Evolutionary conservation across 2,113 vertebrate genomes (phyloP).

Genomic region (Eleginops maclovinus): DNA sequence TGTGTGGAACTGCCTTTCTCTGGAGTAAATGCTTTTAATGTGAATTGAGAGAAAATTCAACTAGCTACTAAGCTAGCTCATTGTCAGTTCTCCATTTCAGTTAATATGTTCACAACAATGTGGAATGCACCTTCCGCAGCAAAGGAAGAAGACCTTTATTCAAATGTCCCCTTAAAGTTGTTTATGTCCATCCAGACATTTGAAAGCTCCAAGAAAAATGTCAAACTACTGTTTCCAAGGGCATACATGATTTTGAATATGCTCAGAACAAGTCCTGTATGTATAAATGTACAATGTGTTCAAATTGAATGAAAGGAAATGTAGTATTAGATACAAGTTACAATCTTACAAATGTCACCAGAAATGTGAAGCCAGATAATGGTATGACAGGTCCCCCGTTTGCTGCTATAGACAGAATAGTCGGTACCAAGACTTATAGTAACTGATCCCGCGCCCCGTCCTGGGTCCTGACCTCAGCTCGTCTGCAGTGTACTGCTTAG

Average conservation of each 20-base stretch:
- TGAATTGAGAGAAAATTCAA: no score
- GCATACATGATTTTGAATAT: not conserved
- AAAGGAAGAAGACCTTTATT: not conserved
- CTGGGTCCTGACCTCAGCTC: slow-evolving; percentile 7
- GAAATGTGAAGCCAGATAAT: not conserved
- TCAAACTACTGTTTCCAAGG: not conserved
- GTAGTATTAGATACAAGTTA: not conserved
- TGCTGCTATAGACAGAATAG: not conserved
- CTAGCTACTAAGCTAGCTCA: not conserved
- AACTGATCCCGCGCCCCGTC: not conserved
- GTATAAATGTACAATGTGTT: not conserved
- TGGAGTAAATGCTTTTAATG: no score
- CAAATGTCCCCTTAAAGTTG: not conserved
- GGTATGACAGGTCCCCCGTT: not conserved
- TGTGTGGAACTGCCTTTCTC: no score
- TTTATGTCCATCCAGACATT: slow-evolving; percentile 34
- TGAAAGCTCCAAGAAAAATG: not conserved
- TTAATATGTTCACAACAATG: not conserved
- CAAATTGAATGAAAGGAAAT: not conserved
- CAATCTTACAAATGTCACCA: not conserved
- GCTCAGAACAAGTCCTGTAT: not conserved
- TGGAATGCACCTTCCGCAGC: not conserved
- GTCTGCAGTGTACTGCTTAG: slow-evolving; percentile 24
- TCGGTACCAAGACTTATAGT: not conserved
- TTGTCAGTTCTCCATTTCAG: not conserved